These are phyloP conservation scores for Ptilorrhoa leucosticta DNA, from an alignment of 2,113 vertebrate genomes.

Conservation along the genomic window DNA sequence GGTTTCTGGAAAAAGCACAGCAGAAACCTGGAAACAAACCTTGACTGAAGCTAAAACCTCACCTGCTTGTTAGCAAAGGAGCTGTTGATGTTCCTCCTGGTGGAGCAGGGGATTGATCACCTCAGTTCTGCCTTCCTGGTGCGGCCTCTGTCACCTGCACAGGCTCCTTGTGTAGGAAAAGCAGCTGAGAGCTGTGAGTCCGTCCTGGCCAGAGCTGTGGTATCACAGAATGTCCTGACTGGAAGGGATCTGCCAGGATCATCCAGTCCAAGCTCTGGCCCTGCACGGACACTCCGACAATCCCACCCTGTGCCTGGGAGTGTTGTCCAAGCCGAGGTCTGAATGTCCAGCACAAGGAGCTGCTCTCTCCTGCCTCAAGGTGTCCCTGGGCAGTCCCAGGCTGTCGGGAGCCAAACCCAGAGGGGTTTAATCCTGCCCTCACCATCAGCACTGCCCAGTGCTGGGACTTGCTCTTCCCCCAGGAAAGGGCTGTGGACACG, in stretches of 20 bases:
- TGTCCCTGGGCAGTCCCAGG: neutral
- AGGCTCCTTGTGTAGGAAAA: neutral
- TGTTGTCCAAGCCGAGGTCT: neutral
- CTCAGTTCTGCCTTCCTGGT: neutral
- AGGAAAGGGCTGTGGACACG: neutral
- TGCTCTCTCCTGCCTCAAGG: neutral
- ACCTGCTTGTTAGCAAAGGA: neutral
- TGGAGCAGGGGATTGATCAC: neutral
- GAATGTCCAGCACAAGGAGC: neutral
- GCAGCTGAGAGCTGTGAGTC: neutral
- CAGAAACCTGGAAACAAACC: neutral
- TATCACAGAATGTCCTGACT: neutral
- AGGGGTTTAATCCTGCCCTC: neutral
- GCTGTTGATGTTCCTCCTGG: accelerated
- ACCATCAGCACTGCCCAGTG: neutral
- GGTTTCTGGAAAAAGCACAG: neutral
- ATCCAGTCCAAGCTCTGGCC: no score
- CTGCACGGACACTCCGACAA: neutral
- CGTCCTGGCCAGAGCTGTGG: neutral
- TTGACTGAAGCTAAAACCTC: neutral
- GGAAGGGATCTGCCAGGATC: neutral
- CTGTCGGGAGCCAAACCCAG: neutral
- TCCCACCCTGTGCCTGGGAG: neutral
- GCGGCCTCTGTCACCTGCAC: neutral
- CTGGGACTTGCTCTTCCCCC: neutral